Conservation (phyloP, 53 echinoderm and acorn worm species). For the Luidia sarsii region DNA sequence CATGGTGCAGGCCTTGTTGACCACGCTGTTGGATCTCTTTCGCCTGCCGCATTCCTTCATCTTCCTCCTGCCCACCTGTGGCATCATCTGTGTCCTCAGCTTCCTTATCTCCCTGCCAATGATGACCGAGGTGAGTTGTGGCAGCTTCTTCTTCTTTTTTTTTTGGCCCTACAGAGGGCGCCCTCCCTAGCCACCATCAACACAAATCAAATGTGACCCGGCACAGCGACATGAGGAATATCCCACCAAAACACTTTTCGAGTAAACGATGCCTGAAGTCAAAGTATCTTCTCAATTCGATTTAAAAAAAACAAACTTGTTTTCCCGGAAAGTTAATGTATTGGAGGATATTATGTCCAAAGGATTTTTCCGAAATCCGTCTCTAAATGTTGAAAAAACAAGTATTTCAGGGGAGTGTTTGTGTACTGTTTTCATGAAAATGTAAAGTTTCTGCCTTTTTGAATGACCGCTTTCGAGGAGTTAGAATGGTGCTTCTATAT, state of each 20-base stretch:
- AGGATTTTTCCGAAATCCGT: too few species aligned
- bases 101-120: slow-evolving; percentile 50
- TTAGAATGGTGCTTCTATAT: too few species aligned
- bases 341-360: too few species aligned
- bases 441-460: background rate
- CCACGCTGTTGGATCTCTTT: slow-evolving; percentile 42
- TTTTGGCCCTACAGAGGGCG: background rate
- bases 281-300: too few species aligned
- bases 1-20: slow-evolving; percentile 41
- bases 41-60: slow-evolving; percentile 52
- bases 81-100: slow-evolving; percentile 48
- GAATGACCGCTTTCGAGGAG: too few species aligned
- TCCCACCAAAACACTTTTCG: too few species aligned
- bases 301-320: too few species aligned
- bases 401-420: too few species aligned
- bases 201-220: background rate
- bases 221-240: too few species aligned
- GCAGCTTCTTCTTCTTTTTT: background rate
- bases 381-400: too few species aligned
- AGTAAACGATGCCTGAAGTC: too few species aligned
- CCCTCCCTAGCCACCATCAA: slow-evolving; percentile 1
- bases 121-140: slow-evolving; percentile 39
- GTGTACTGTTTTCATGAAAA: background rate
- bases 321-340: too few species aligned
- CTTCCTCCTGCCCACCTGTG: slow-evolving; percentile 34